phyloP scores from a whole-genome alignment of 2,888 invertebrate species.

The Cerastis rubricosa region DNA sequence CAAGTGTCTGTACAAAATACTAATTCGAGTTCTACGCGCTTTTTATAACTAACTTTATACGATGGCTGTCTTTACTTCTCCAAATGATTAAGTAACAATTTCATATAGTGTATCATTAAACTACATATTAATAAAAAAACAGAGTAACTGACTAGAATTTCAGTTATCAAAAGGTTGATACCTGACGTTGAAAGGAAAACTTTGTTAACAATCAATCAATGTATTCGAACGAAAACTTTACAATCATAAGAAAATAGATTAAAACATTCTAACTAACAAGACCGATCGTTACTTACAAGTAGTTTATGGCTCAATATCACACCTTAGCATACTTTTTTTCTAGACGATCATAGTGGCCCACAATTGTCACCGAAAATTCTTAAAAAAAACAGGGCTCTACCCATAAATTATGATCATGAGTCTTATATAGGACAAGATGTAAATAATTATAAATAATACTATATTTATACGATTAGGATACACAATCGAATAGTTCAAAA shows the following conservation, averaged over 20 bases:
- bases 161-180: constrained; percentile 10
- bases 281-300: constrained; percentile 17
- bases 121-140: constrained; percentile 33
- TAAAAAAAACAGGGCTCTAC: constrained; percentile 57
- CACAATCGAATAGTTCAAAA: constrained; percentile 72
- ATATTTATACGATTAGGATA: constrained; percentile 75
- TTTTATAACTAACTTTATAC: constrained; percentile 50
- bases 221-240: constrained; percentile 10
- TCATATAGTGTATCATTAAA: constrained; percentile 26
- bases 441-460: constrained; percentile 75
- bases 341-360: constrained; percentile 58
- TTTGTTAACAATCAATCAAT: constrained; percentile 9
- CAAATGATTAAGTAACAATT: constrained; percentile 46
- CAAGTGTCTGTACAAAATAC: constrained; percentile 24
- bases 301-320: constrained; percentile 35
- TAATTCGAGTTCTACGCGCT: constrained; percentile 33
- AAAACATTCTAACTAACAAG: constrained; percentile 23
- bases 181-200: not conserved
- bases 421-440: constrained; percentile 69
- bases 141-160: constrained; percentile 35
- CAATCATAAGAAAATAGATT: not conserved
- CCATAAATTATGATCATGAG: constrained; percentile 61
- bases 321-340: constrained; percentile 40
- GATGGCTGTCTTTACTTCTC: constrained; percentile 62
- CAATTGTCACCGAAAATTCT: constrained; percentile 46